phyloP scores from a whole-genome alignment of 2,888 invertebrate species.

The Cataglyphis cursor region DNA sequence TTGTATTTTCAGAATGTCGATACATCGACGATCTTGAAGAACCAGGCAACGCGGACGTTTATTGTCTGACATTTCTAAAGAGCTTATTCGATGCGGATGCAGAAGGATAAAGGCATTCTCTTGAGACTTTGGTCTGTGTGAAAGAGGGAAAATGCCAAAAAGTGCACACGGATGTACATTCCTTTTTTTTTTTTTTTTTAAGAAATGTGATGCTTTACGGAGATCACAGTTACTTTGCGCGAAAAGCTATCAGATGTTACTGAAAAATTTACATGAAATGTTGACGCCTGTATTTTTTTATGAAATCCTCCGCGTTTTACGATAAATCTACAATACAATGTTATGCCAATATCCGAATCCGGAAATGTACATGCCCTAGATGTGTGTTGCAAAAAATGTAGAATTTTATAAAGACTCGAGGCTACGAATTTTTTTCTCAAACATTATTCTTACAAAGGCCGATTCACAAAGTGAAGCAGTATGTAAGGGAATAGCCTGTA shows the following conservation, averaged over 20 bases:
- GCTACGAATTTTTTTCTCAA: slow-evolving; percentile 2
- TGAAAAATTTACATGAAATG: not conserved
- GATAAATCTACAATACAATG: not conserved
- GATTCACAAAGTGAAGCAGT: not conserved
- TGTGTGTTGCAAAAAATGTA: not conserved
- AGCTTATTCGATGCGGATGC: slow-evolving; percentile 34
- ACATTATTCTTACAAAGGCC: slow-evolving; percentile 10
- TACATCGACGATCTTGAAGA: slow-evolving; percentile 33
- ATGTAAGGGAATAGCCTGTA: not conserved
- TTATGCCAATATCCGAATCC: not conserved
- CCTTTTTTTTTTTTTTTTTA: not conserved
- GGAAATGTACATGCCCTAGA: not conserved
- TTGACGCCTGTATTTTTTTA: not conserved
- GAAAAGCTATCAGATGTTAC: not conserved
- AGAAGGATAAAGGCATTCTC: slow-evolving; percentile 21
- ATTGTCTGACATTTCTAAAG: slow-evolving; percentile 49
- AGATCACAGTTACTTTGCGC: not conserved
- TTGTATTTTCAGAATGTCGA: slow-evolving; percentile 47
- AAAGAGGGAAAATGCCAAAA: slow-evolving; percentile 20
- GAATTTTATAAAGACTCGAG: not conserved
- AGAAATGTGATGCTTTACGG: not conserved
- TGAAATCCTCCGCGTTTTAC: not conserved
- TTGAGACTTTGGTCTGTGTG: not conserved
- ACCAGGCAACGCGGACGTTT: slow-evolving; percentile 19
- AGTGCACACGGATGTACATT: not conserved